These are phyloP conservation scores for Mormyrops attenuatus DNA, from an alignment of 2,797 vertebrate species.

Conservation along the genomic window DNA sequence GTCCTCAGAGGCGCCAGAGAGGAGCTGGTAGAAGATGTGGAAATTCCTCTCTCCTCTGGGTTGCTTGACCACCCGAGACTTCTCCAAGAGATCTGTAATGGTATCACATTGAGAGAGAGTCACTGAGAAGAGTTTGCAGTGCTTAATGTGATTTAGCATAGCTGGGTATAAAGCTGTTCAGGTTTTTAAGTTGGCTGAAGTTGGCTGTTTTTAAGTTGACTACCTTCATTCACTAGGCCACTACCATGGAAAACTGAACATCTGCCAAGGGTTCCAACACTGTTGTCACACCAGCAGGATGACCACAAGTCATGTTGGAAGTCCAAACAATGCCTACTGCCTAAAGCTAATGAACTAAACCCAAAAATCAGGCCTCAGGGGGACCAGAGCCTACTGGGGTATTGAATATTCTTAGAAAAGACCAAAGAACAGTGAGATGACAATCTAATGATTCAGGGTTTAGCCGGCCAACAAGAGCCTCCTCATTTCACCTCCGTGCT, in stretches of 20 bases:
- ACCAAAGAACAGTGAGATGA: not conserved
- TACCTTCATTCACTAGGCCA: not conserved
- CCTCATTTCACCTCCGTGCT: not conserved
- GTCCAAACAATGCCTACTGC: not conserved
- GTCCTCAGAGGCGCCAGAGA: conserved; percentile 89
- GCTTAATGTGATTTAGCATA: not conserved
- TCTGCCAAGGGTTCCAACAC: not conserved
- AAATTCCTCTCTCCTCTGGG: conserved; percentile 96
- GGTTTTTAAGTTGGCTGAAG: not conserved
- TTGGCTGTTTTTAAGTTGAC: not conserved
- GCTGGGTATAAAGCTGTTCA: not conserved
- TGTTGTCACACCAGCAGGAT: not conserved
- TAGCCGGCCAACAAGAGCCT: not conserved
- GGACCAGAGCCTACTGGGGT: not conserved
- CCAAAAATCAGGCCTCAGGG: not conserved
- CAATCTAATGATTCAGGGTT: not conserved
- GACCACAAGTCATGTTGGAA: not conserved
- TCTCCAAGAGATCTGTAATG: conserved; percentile 86
- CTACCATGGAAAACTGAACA: not conserved
- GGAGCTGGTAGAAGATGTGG: conserved; percentile 94
- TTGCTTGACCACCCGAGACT: conserved; percentile 96
- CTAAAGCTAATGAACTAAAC: not conserved
- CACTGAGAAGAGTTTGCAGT: not conserved
- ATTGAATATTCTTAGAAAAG: not conserved
- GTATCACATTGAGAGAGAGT: not conserved